Conservation (phyloP, 2,888 invertebrate genomes). For the Iselma pallidipennis region DNA sequence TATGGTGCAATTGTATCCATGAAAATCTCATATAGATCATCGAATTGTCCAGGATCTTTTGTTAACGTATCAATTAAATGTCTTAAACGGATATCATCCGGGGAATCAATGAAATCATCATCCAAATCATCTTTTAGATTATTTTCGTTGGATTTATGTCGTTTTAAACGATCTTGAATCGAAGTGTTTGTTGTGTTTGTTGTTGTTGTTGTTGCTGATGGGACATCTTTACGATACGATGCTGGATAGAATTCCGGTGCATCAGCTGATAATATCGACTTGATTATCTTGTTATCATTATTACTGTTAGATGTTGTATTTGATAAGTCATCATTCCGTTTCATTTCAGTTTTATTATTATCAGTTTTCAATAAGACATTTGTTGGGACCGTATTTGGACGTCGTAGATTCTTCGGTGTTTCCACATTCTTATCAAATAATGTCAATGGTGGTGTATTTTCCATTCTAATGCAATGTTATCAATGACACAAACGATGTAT, state of each 20-base stretch:
- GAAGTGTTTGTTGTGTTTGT: constrained; percentile 19
- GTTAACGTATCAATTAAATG: constrained; percentile 75
- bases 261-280: constrained; percentile 58
- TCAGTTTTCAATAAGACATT: background rate
- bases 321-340: background rate
- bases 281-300: constrained; percentile 29
- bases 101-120: constrained; percentile 38
- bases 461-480: too few species aligned
- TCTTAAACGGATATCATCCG: constrained; percentile 64
- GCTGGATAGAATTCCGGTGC: constrained; percentile 67
- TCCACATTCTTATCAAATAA: constrained; percentile 22
- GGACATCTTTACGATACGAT: constrained; percentile 48
- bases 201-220: constrained; percentile 16
- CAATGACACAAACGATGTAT: too few species aligned
- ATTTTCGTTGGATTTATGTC: constrained; percentile 25
- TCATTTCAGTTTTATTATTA: background rate
- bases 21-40: constrained; percentile 69
- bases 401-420: constrained; percentile 14
- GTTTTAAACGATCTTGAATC: constrained; percentile 42
- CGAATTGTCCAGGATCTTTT: constrained; percentile 78
- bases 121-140: constrained; percentile 13
- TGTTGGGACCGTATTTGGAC: constrained; percentile 15
- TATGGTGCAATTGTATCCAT: constrained; percentile 70
- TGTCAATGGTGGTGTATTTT: constrained; percentile 12
- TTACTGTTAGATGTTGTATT: background rate